A percentile compares a stretch with the other conserved stretches of the same genome.
phyloP scores from a whole-genome alignment of 2,797 vertebrate genomes.

The Rhabdomys pumilio region DNA sequence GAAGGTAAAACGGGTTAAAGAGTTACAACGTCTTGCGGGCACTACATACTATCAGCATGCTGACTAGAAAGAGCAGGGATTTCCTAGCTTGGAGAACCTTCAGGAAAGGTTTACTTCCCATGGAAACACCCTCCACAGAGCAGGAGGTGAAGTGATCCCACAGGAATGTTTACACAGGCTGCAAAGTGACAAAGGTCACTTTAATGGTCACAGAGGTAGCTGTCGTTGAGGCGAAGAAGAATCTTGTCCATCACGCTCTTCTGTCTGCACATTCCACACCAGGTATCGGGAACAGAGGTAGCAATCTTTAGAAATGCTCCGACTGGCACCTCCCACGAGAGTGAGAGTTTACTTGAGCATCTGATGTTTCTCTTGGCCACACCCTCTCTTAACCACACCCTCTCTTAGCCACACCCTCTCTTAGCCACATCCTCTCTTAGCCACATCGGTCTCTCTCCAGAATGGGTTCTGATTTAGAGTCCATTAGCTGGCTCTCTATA shows the following conservation, averaged over 20 bases:
- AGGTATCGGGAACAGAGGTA: not conserved
- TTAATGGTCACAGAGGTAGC: not conserved
- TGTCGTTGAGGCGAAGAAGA: not conserved
- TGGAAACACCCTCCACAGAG: not conserved
- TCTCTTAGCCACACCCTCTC: too few species aligned
- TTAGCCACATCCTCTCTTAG: too few species aligned
- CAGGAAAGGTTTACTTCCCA: not conserved
- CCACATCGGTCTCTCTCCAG: not conserved
- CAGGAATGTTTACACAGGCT: not conserved
- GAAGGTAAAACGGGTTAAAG: constrained; percentile 10
- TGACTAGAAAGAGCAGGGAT: not conserved
- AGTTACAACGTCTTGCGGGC: not conserved
- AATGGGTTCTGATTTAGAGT: not conserved
- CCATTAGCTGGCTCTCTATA: not conserved
- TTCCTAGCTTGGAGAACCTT: not conserved
- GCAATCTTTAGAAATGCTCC: not conserved
- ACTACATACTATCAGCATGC: not conserved
- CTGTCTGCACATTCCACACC: not conserved
- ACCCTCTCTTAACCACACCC: too few species aligned
- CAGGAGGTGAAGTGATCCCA: not conserved
- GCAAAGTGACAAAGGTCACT: not conserved
- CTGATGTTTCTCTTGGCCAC: not conserved
- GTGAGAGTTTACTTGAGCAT: not conserved
- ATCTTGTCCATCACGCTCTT: not conserved
- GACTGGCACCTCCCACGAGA: not conserved